phyloP scores from a whole-genome alignment of 2,888 invertebrate species.

The Dasypolia templi region DNA sequence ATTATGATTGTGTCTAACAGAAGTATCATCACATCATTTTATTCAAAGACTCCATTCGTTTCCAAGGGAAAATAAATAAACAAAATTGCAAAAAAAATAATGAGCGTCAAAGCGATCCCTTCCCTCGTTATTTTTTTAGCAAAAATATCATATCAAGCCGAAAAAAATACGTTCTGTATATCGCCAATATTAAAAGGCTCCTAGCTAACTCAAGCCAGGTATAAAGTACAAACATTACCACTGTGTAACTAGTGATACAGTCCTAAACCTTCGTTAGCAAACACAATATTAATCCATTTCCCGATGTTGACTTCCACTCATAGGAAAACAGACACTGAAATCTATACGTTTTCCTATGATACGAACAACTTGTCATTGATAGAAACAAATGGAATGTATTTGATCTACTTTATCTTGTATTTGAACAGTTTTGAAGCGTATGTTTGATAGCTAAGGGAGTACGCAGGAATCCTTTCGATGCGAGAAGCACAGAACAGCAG shows the following conservation, averaged over 20 bases:
- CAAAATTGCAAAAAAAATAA: neutral
- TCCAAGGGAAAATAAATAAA: neutral
- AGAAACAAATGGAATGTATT: neutral
- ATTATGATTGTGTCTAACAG: neutral
- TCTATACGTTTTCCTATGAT: slow-evolving; percentile 4
- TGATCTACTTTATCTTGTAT: neutral
- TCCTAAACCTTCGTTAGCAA: slow-evolving; percentile 28
- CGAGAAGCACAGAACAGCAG: too few relatives aligned
- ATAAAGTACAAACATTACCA: slow-evolving; percentile 20
- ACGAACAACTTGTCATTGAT: neutral
- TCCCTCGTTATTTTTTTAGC: neutral
- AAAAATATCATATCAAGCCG: neutral
- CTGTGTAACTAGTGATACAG: slow-evolving; percentile 17
- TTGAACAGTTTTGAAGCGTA: neutral
- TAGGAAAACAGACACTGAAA: slow-evolving; percentile 18
- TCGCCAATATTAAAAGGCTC: neutral
- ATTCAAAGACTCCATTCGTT: neutral
- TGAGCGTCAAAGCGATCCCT: neutral
- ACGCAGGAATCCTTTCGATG: neutral
- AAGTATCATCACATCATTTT: neutral
- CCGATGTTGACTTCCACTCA: slow-evolving; percentile 43
- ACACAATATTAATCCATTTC: slow-evolving; percentile 60
- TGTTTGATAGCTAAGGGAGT: neutral
- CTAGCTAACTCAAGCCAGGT: neutral
- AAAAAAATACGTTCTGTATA: neutral